Conservation (phyloP, 2,888 invertebrate species). For the Plemyria rubiginata region DNA sequence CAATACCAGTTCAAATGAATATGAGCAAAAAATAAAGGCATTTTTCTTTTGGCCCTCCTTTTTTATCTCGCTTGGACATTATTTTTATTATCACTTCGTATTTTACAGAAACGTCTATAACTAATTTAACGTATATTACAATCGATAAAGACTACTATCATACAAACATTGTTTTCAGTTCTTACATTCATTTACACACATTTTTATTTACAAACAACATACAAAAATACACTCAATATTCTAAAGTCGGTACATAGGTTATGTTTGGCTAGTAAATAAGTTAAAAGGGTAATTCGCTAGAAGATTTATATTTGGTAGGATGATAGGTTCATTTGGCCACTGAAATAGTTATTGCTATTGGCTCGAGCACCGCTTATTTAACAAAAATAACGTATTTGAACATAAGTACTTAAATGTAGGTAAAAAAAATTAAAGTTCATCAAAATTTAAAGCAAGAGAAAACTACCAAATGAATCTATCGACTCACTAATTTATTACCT, state of each 20-base stretch:
- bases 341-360: conserved; percentile 1
- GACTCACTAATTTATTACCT: conserved; percentile 2
- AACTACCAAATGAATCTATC: conserved; percentile 22
- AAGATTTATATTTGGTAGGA: conserved; percentile 4
- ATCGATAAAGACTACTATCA: conserved; percentile 29
- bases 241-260: conserved; percentile 23
- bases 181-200: conserved; percentile 35
- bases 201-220: conserved; percentile 60
- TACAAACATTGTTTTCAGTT: conserved; percentile 26
- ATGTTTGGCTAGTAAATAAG: conserved; percentile 34
- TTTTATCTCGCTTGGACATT: conserved; percentile 22
- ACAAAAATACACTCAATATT: conserved; percentile 65
- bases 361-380: conserved; percentile 8
- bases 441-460: background rate
- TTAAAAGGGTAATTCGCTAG: conserved; percentile 3
- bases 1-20: conserved; percentile 6
- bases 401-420: no score
- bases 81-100: conserved; percentile 23
- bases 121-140: conserved; percentile 35
- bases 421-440: background rate
- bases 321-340: conserved; percentile 23
- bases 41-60: conserved; percentile 27
- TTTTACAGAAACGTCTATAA: conserved; percentile 28
- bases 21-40: conserved; percentile 27
- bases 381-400: background rate